Conservation (phyloP, 2,113 vertebrate species). For the Climacteris rufus region DNA sequence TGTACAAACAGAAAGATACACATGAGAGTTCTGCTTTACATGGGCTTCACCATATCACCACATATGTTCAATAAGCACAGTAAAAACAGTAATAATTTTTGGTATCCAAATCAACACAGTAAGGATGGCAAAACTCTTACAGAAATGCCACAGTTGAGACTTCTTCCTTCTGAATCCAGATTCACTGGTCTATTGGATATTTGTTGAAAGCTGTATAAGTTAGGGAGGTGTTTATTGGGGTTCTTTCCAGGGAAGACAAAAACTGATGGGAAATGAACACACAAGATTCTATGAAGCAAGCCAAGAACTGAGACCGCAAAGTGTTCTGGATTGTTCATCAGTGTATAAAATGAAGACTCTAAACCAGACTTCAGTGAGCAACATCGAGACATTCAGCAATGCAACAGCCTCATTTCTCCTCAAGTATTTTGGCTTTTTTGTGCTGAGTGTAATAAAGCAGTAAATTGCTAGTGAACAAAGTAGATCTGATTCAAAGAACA, state of each 20-base stretch:
- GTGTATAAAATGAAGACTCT: background rate
- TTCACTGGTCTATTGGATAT: background rate
- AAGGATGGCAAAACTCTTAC: background rate
- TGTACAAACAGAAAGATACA: background rate
- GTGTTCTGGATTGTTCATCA: background rate
- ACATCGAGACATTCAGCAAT: background rate
- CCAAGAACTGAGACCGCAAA: background rate
- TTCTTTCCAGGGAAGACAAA: background rate
- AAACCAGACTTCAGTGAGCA: background rate
- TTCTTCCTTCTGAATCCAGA: background rate
- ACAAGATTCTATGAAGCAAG: background rate
- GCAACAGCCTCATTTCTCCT: background rate
- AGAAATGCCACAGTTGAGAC: background rate
- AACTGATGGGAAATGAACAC: background rate
- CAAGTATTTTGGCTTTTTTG: background rate
- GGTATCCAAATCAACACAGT: background rate
- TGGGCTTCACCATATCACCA: background rate
- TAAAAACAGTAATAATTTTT: background rate
- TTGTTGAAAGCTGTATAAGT: background rate
- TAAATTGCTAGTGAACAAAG: background rate
- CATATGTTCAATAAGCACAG: background rate
- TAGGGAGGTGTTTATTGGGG: background rate
- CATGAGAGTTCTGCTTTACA: background rate
- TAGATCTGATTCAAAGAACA: background rate
- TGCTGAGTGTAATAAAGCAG: background rate